Percentiles rank a stretch among this genome's conserved stretches.
These are phyloP conservation scores for Petromus typicus DNA, from an alignment of 2,113 vertebrate species.

Conservation along the genomic window DNA sequence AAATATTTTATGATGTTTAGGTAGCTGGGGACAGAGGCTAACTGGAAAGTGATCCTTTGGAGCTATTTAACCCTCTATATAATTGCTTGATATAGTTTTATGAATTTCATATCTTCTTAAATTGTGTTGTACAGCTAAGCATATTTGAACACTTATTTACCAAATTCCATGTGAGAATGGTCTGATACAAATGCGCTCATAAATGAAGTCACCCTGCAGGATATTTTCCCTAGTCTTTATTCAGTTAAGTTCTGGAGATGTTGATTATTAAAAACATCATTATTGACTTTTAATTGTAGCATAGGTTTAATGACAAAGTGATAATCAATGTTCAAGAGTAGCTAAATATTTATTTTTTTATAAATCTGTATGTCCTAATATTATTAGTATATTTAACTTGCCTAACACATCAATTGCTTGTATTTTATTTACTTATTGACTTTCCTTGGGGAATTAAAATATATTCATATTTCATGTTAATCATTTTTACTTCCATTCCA, in stretches of 20 bases:
- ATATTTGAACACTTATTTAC: background rate
- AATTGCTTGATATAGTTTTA: background rate
- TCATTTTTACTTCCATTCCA: background rate
- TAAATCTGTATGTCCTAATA: background rate
- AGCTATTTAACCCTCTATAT: background rate
- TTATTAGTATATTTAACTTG: background rate
- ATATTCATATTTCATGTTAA: background rate
- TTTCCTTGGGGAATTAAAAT: background rate
- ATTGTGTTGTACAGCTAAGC: background rate
- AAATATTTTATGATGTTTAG: slow-evolving; percentile 27
- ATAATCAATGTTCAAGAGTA: background rate
- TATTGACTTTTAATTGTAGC: background rate
- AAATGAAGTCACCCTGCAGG: background rate
- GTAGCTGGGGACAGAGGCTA: background rate
- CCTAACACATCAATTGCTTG: background rate
- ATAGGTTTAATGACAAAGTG: background rate
- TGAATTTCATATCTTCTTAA: background rate
- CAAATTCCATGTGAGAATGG: background rate
- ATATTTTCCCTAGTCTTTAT: background rate
- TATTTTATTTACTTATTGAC: background rate
- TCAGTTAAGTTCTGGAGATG: background rate
- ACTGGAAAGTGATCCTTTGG: background rate
- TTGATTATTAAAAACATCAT: background rate
- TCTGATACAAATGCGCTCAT: background rate
- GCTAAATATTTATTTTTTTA: background rate